phyloP scores from a whole-genome alignment of 1,140 invertebrate genomes.

The Popillia japonica region DNA sequence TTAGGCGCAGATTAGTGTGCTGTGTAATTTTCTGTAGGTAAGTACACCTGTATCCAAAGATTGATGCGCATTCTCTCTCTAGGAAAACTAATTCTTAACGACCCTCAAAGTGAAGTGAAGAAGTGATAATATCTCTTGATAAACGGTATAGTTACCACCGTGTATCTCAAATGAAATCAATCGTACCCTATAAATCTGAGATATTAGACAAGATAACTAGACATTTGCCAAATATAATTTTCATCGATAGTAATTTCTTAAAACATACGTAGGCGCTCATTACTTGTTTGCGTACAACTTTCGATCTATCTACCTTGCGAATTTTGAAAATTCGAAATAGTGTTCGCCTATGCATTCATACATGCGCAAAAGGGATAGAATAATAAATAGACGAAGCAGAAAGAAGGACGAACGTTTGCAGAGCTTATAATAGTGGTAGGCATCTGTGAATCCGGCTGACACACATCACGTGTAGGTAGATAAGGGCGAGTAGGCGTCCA shows the following conservation, averaged over 20 bases:
- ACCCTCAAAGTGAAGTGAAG: no score
- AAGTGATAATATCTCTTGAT: no score
- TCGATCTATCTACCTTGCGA: neutral
- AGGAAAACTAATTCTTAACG: no score
- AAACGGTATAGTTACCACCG: no score
- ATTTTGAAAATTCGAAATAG: constrained; percentile 21
- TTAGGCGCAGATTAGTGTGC: no score
- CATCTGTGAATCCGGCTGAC: constrained; percentile 47
- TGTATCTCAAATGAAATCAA: neutral
- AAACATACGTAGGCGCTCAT: neutral
- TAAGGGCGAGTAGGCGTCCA: constrained; percentile 47
- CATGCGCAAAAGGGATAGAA: constrained; percentile 12
- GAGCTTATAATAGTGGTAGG: constrained; percentile 40
- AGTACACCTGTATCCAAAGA: no score
- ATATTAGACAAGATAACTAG: neutral
- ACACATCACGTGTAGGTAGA: constrained; percentile 47
- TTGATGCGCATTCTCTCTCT: no score
- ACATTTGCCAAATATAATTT: neutral
- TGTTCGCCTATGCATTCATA: neutral
- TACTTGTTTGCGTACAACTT: neutral
- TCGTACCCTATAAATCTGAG: neutral
- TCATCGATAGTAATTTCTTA: neutral
- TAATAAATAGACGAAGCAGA: constrained; percentile 37
- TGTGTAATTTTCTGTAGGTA: no score
- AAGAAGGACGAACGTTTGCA: constrained; percentile 37